phyloP scores from a whole-genome alignment of 2,888 invertebrate species.

The Trissolcus brochymenae region DNA sequence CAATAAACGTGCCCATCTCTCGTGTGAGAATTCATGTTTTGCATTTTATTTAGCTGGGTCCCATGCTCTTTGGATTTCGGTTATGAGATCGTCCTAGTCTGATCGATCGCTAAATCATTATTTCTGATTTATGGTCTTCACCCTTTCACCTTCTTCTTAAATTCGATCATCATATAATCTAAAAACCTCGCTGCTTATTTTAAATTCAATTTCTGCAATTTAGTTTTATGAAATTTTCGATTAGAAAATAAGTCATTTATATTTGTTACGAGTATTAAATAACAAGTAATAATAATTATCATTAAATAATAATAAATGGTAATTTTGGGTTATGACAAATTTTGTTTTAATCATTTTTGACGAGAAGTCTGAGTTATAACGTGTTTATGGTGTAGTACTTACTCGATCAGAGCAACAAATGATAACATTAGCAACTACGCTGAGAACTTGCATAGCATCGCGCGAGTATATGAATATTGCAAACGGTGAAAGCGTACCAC shows the following conservation, averaged over 20 bases:
- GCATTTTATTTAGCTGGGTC: slow-evolving; percentile 11
- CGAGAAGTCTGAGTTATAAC: too few species aligned
- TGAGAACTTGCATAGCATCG: slow-evolving; percentile 58
- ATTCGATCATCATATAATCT: too few species aligned
- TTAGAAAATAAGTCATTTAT: too few species aligned
- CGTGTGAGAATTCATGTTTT: slow-evolving; percentile 37
- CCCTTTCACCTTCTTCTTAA: too few species aligned
- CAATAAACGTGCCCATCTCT: slow-evolving; percentile 52
- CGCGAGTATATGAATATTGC: slow-evolving; percentile 67
- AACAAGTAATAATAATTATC: too few species aligned
- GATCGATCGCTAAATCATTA: background rate
- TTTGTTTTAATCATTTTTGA: too few species aligned
- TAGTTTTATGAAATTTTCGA: too few species aligned
- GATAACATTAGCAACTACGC: slow-evolving; percentile 45
- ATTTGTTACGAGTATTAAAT: too few species aligned
- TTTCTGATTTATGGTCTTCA: background rate
- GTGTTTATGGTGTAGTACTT: slow-evolving; percentile 1
- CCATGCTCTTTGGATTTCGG: slow-evolving; percentile 7
- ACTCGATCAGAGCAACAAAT: slow-evolving; percentile 23
- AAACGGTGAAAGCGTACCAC: slow-evolving; percentile 71
- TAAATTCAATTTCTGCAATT: too few species aligned
- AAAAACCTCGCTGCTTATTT: too few species aligned
- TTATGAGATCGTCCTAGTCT: slow-evolving; percentile 4
- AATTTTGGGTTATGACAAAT: too few species aligned
- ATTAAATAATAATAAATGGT: too few species aligned